Evolutionary conservation across 2,888 invertebrate genomes (phyloP).

Genomic region (Carabus problematicus): DNA sequence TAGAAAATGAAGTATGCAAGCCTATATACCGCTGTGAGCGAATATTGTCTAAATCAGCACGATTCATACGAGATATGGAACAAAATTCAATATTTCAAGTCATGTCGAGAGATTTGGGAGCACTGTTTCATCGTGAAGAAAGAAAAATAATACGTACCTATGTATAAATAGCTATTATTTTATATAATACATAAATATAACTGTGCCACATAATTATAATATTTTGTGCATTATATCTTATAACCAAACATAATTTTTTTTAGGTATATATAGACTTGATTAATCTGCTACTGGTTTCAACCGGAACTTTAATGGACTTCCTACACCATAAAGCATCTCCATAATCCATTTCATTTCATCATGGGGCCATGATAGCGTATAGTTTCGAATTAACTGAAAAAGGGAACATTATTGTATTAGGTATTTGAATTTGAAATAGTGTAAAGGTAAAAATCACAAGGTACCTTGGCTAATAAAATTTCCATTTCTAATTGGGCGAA

Average conservation of each 20-base stretch:
- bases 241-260: slow-evolving; percentile 17
- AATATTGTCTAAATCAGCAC: no score
- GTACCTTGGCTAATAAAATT: slow-evolving; percentile 57
- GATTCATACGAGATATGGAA: no score
- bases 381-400: slow-evolving; percentile 37
- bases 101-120: no score
- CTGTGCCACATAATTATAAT: no score
- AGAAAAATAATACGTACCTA: no score
- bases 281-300: slow-evolving; percentile 27
- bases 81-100: no score
- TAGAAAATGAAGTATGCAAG: no score
- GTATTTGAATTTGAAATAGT: no score
- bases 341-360: slow-evolving; percentile 37
- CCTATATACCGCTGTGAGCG: no score
- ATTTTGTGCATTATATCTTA: slow-evolving; percentile 1
- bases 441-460: background rate
- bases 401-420: background rate
- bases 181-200: background rate
- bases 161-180: slow-evolving; percentile 4
- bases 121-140: no score
- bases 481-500: slow-evolving; percentile 75
- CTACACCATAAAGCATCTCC: slow-evolving; percentile 38
- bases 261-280: background rate
- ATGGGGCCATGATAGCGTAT: slow-evolving; percentile 31
- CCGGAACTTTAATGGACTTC: slow-evolving; percentile 33